Evolutionary conservation across 2,888 invertebrate species (phyloP).

Genomic region (Drosophila limbata): DNA sequence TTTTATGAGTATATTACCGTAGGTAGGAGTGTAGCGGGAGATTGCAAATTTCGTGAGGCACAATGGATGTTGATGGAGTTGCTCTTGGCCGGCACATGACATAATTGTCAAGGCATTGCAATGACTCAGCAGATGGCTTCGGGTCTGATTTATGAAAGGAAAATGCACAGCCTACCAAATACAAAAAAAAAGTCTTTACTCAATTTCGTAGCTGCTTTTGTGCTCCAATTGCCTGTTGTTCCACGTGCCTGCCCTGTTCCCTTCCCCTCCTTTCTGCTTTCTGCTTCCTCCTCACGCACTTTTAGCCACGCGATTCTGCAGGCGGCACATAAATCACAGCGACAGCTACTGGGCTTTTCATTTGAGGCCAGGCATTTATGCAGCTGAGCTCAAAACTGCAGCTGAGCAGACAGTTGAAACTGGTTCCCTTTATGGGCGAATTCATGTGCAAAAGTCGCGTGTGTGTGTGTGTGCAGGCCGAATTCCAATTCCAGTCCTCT

Average conservation of each 20-base stretch:
- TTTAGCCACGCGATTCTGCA: slow-evolving; percentile 33
- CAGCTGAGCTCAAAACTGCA: slow-evolving; percentile 14
- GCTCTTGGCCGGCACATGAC: slow-evolving; percentile 46
- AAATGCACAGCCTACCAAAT: background rate
- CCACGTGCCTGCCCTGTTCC: background rate
- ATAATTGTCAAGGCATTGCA: slow-evolving; percentile 53
- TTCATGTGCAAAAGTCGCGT: slow-evolving; percentile 2
- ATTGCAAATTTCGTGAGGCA: slow-evolving; percentile 10
- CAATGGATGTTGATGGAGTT: slow-evolving; percentile 47
- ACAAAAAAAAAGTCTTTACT: slow-evolving; percentile 3
- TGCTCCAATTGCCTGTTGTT: background rate
- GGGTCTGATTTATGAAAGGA: slow-evolving; percentile 53
- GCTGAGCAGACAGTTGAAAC: slow-evolving; percentile 22
- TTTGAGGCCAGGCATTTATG: slow-evolving; percentile 29
- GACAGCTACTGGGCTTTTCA: slow-evolving; percentile 74
- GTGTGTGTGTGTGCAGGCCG: background rate
- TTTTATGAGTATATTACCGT: slow-evolving; percentile 11
- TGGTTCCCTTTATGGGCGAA: slow-evolving; percentile 21
- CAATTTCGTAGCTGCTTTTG: slow-evolving; percentile 4
- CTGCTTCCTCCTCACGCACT: slow-evolving; percentile 26
- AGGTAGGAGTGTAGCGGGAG: slow-evolving; percentile 8
- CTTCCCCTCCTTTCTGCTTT: too few species aligned
- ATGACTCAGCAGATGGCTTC: slow-evolving; percentile 38
- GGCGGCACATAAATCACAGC: slow-evolving; percentile 70
- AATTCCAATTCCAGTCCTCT: slow-evolving; percentile 26